Evolutionary conservation across 2,113 vertebrate genomes (phyloP).

Genomic region (Neogobius melanostomus): DNA sequence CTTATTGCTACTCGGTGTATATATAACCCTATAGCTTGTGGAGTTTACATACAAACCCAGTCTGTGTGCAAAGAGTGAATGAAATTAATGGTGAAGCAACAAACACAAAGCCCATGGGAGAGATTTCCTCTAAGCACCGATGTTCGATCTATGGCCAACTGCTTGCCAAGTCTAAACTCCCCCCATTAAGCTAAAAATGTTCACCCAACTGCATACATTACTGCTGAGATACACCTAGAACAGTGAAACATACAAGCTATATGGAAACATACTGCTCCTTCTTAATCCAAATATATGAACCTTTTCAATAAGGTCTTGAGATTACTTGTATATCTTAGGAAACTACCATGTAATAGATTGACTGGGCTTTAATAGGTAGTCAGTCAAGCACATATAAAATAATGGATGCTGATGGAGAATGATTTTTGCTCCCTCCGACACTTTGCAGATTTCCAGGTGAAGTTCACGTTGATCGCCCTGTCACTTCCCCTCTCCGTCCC

Average conservation of each 20-base stretch:
- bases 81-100: conserved; percentile 62
- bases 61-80: conserved; percentile 23
- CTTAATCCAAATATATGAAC: too few species aligned
- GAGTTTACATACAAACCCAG: conserved; percentile 14
- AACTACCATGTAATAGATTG: conserved; percentile 22
- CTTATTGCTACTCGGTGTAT: not conserved
- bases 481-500: conserved; percentile 29
- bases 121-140: conserved; percentile 60
- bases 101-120: conserved; percentile 55
- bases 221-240: conserved; percentile 47
- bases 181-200: conserved; percentile 69
- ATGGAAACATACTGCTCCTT: not conserved
- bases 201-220: conserved; percentile 46
- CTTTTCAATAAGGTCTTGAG: too few species aligned
- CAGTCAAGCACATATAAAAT: conserved; percentile 3
- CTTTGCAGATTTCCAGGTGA: conserved; percentile 51
- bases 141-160: conserved; percentile 55
- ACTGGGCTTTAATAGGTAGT: conserved; percentile 8
- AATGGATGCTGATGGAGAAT: conserved; percentile 16
- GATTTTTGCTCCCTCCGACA: conserved; percentile 50
- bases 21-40: not conserved
- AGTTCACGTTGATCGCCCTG: conserved; percentile 40
- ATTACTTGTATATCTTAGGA: conserved; percentile 8
- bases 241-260: conserved; percentile 5
- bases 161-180: conserved; percentile 65